Base-by-base conservation (phyloP, 2,797 vertebrate genomes). In the Takifugu ocellatus region DNA sequence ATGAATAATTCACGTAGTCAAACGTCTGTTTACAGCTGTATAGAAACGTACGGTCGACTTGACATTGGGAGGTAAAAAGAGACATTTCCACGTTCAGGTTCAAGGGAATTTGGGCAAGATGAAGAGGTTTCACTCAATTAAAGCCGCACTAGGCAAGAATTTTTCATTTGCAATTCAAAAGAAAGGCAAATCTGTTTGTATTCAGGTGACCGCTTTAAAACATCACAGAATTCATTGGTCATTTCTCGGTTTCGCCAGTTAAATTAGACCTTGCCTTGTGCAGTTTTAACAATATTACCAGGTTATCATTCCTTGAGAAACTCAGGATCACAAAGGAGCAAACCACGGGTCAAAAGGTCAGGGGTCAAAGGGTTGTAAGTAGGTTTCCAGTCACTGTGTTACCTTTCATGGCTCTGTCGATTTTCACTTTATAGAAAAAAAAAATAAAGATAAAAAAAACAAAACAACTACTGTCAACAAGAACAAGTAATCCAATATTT, bases 321-420 rank as follows among this genome's bases (percentile, higher is more conserved):
- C 44, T 62, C 25, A 66, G 59, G 53, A 74, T 72, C 73, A 89
- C 61, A 89, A 67, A 60, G 74, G 77, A 77, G 65, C 64, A 63
- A 72, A 76, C 73, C 24, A 86, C 77, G 74, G 54, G 63, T 84
- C 78, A 89, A 73, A 89, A 66, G 77, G 71, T 83, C 69, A 87
- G 57, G 79, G 78, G 49, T 61, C 58, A 74, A 58, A 70, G 63
- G 84, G 77, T 10, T 75, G 82, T 77, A 84, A 21, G 61, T 76
- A 66, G 73, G 43, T 36, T 49, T 61, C 71, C 58, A 64, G 26
- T 11, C 2, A 24, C 58, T 70, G 56, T 69, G 72, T 93, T 95
- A 94, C 93, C 91, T 93, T 94, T 92, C 78, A 92, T 70, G 88
- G 92, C 87, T 90, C 89, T 92, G 83, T 92, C 89, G 90, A 92